These are phyloP conservation scores for Cichlasoma orientale DNA, from an alignment of 2,797 vertebrate species.

Conservation along the genomic window DNA sequence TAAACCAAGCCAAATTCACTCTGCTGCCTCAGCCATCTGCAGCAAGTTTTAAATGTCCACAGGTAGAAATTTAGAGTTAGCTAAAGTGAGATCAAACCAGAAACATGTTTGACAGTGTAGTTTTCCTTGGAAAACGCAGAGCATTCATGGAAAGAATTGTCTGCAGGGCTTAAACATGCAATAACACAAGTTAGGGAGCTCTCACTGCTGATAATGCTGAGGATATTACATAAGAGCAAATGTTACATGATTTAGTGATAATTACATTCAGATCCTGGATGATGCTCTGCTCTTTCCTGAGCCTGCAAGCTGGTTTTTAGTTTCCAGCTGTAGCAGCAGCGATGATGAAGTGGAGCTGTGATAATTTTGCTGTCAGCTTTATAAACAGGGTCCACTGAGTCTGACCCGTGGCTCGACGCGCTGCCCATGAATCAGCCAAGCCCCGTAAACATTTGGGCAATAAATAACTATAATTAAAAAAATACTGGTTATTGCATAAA, in stretches of 20 bases:
- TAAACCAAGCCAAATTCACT: neutral
- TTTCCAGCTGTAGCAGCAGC: neutral
- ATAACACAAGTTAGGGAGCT: neutral
- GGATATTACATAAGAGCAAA: neutral
- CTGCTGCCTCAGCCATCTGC: slow-evolving; percentile 16
- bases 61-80: neutral
- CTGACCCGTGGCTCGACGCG: slow-evolving; percentile 63
- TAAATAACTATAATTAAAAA: slow-evolving; percentile 81
- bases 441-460: slow-evolving; percentile 67
- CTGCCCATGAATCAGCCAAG: slow-evolving; percentile 72
- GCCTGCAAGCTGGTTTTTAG: neutral
- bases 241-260: neutral
- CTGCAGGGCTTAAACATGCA: neutral
- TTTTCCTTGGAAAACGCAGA: neutral
- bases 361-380: slow-evolving; percentile 64
- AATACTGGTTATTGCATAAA: slow-evolving; percentile 80
- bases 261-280: neutral
- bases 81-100: neutral
- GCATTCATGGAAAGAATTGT: too few species aligned
- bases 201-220: neutral
- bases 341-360: slow-evolving; percentile 62
- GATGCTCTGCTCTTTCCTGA: neutral
- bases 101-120: accelerated
- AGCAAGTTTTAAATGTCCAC: neutral
- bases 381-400: slow-evolving; percentile 62